These are phyloP conservation scores for Sphaerodactylus townsendi DNA, from an alignment of 2,113 vertebrate genomes.

Conservation along the genomic window DNA sequence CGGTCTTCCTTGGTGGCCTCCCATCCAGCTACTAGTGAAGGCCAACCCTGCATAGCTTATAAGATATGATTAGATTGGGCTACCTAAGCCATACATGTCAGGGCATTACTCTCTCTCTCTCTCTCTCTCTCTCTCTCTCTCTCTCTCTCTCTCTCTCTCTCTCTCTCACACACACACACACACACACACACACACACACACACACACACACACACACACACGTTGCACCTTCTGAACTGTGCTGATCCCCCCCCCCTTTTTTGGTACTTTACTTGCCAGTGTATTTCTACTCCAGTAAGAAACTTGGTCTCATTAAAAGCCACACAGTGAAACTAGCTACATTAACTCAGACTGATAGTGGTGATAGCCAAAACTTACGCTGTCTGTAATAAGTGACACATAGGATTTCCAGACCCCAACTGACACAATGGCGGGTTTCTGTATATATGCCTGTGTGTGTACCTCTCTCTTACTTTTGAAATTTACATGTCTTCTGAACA, in stretches of 20 bases:
- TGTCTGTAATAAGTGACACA: slow-evolving; percentile 60
- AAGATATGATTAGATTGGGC: too few species aligned
- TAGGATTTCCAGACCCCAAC: slow-evolving; percentile 55
- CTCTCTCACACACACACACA: too few species aligned
- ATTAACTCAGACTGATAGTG: slow-evolving; percentile 63
- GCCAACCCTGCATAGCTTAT: too few species aligned
- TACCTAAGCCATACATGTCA: too few species aligned
- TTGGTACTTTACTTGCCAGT: slow-evolving; percentile 50
- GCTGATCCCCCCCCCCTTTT: slow-evolving; percentile 53
- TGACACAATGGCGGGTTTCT: slow-evolving; percentile 43
- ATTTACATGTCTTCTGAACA: slow-evolving; percentile 80
- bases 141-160: too few species aligned
- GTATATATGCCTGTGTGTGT: slow-evolving; percentile 29
- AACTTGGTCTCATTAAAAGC: slow-evolving; percentile 74
- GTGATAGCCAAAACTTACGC: slow-evolving; percentile 54
- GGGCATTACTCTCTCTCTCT: too few species aligned
- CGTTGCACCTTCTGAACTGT: slow-evolving; percentile 48
- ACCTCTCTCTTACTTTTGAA: slow-evolving; percentile 69
- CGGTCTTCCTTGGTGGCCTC: too few species aligned
- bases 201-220: slow-evolving; percentile 48
- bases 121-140: too few species aligned
- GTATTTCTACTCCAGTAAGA: slow-evolving; percentile 32
- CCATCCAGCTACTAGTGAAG: too few species aligned
- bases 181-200: too few species aligned
- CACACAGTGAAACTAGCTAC: slow-evolving; percentile 69